These are phyloP conservation scores for Papilio polytes DNA, from an alignment of 1,140 invertebrate species.

Conservation along the genomic window DNA sequence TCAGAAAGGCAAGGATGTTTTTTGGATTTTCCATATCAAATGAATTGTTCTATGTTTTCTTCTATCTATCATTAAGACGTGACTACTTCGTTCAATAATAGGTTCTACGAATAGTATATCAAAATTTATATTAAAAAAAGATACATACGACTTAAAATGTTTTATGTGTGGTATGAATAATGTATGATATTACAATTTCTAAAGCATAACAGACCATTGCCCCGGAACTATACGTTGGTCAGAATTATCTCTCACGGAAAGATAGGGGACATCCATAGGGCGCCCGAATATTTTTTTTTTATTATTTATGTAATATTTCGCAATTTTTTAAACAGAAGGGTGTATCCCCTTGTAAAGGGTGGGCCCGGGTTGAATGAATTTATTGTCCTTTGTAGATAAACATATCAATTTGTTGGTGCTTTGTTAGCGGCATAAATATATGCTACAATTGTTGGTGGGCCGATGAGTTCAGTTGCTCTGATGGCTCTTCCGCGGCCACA, in stretches of 20 bases:
- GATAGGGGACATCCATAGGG: conserved; percentile 53
- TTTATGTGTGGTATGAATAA: conserved; percentile 59
- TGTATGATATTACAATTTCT: conserved; percentile 67
- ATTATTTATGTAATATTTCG: conserved; percentile 83
- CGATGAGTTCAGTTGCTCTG: conserved; percentile 61
- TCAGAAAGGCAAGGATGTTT: neutral
- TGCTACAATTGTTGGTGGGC: conserved; percentile 69
- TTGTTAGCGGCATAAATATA: conserved; percentile 78
- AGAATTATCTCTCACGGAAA: conserved; percentile 71
- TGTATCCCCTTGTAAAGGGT: conserved; percentile 80
- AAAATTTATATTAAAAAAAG: conserved; percentile 10
- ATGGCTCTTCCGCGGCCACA: conserved; percentile 63
- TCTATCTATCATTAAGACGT: neutral
- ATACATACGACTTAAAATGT: neutral
- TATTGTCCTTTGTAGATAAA: conserved; percentile 83
- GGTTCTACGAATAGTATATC: neutral
- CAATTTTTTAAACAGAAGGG: conserved; percentile 82
- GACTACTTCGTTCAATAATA: neutral
- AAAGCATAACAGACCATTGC: conserved; percentile 72
- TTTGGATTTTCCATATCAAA: neutral
- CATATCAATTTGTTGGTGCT: conserved; percentile 83
- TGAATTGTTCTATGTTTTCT: neutral
- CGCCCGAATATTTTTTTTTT: conserved; percentile 64
- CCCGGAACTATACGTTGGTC: conserved; percentile 71
- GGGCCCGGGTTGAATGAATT: conserved; percentile 76